Evolutionary conservation across 64 coral and sea anemone genomes (phyloP).

Genomic region (Montipora efflorescens): DNA sequence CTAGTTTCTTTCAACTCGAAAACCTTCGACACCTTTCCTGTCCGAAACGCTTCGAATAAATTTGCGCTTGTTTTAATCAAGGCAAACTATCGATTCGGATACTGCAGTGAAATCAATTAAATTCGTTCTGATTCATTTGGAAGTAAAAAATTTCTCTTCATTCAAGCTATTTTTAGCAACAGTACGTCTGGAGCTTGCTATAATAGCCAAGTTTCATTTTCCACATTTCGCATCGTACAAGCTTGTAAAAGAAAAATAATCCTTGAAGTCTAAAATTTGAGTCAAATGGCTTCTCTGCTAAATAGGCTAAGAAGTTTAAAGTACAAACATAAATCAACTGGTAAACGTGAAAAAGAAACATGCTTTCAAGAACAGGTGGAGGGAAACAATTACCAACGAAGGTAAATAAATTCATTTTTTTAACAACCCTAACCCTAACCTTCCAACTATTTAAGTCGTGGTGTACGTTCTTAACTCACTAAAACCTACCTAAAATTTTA

Average conservation of each 20-base stretch:
- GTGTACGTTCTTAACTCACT: background rate
- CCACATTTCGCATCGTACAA: background rate
- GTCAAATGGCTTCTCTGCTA: constrained; percentile 3
- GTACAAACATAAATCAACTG: background rate
- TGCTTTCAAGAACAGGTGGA: background rate
- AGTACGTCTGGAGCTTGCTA: no score
- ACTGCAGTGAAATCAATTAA: no score
- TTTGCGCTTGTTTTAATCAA: no score
- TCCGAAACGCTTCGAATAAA: no score
- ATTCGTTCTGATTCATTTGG: no score
- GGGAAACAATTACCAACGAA: background rate
- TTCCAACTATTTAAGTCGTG: background rate
- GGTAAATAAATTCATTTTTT: background rate
- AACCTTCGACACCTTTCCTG: no score
- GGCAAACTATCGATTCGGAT: no score
- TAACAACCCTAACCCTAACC: background rate
- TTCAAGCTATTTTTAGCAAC: background rate
- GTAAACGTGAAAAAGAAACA: background rate
- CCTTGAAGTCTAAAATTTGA: background rate
- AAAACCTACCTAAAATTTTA: constrained; percentile 92
- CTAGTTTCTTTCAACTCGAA: no score
- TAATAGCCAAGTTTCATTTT: constrained; percentile 21
- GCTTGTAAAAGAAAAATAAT: background rate
- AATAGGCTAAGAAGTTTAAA: background rate
- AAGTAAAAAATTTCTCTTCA: no score